Conservation (phyloP, 2,113 vertebrate species). For the Lamprologus lemairii region DNA sequence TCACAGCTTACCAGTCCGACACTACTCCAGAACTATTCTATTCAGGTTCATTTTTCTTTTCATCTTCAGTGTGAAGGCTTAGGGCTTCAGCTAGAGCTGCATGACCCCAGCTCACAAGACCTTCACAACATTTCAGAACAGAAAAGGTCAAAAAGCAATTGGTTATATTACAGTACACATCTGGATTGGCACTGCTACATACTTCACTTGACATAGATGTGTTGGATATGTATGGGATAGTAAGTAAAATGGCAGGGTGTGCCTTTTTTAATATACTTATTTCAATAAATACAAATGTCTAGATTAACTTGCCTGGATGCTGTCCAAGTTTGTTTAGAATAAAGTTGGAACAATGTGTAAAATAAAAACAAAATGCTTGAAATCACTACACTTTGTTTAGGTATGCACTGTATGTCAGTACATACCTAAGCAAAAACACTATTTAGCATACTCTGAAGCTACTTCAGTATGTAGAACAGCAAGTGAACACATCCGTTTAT, state of each 20-base stretch:
- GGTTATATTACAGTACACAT: background rate
- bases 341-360: background rate
- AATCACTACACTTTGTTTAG: background rate
- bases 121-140: constrained; percentile 5
- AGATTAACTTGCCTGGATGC: background rate
- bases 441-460: background rate
- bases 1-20: background rate
- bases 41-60: background rate
- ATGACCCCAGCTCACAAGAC: background rate
- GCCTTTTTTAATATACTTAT: background rate
- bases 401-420: background rate
- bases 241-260: background rate
- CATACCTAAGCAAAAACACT: background rate
- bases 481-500: background rate
- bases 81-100: background rate
- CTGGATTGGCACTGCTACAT: background rate
- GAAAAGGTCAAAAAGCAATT: constrained; percentile 19
- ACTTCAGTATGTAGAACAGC: background rate
- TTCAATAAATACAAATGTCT: background rate
- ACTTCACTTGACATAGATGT: background rate
- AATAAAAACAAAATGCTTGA: background rate
- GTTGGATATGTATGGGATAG: background rate
- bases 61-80: constrained; percentile 10
- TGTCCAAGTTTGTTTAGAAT: background rate
- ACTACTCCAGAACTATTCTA: background rate